A percentile compares a stretch with the other conserved stretches of the same genome.
phyloP scores from a whole-genome alignment of 37 sponge, comb jelly and placozoan species.

The Haliclona indistincta region DNA sequence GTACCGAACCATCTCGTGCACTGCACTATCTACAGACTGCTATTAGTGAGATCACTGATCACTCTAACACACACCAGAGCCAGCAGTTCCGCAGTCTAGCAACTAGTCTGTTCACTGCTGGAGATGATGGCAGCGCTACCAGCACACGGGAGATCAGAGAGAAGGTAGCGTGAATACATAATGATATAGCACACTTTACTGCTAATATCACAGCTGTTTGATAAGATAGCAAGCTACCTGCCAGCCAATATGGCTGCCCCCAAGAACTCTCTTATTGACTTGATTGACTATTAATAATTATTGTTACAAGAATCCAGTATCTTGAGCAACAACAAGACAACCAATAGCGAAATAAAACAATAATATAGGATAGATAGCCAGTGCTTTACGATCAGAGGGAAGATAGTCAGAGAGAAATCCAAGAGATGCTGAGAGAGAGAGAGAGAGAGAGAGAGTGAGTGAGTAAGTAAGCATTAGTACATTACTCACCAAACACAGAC shows the following conservation, averaged over 20 bases:
- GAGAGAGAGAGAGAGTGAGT: not conserved
- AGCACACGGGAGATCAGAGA: not conserved
- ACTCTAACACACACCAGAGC: conserved; percentile 55
- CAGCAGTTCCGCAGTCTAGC: conserved; percentile 55
- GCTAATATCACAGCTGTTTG: conserved; percentile 32
- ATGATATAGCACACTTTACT: not conserved
- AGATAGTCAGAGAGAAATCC: conserved; percentile 75
- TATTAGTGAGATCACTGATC: conserved; percentile 52
- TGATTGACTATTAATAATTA: conserved; percentile 27
- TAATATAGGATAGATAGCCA: conserved; percentile 81
- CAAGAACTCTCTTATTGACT: conserved; percentile 30
- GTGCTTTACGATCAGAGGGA: conserved; percentile 54
- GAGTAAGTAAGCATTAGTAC: not conserved
- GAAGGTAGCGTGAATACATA: not conserved
- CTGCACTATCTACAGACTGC: conserved; percentile 49
- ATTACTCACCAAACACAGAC: conserved; percentile 65
- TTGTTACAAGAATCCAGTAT: too few species aligned
- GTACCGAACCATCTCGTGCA: conserved; percentile 42
- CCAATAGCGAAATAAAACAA: conserved; percentile 82
- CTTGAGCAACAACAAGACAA: conserved; percentile 61
- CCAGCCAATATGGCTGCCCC: conserved; percentile 66
- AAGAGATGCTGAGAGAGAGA: conserved; percentile 51
- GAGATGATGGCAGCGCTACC: not conserved
- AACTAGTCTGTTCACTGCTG: conserved; percentile 12
- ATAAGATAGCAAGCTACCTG: conserved; percentile 35